Evolutionary conservation across 1,140 invertebrate genomes (phyloP).

Genomic region (Drosophila triauraria): DNA sequence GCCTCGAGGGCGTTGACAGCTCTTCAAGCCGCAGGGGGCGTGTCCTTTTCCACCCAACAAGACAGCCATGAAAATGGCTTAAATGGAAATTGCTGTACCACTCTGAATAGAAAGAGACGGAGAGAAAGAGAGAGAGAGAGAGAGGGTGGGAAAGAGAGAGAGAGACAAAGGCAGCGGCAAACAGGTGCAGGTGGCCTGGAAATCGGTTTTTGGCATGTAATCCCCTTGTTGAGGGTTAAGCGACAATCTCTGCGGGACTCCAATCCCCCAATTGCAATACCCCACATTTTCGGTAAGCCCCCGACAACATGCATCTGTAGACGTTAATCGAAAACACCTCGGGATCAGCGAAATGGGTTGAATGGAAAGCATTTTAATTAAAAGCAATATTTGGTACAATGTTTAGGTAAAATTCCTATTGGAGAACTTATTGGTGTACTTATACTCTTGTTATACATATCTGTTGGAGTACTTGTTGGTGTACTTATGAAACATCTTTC

Average conservation of each 20-base stretch:
- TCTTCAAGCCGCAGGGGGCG: conserved; percentile 29
- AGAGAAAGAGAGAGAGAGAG: too few species aligned
- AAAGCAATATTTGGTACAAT: neutral
- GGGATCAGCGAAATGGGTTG: neutral
- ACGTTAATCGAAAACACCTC: conserved; percentile 32
- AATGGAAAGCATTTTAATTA: neutral
- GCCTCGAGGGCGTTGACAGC: conserved; percentile 36
- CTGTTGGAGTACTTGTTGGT: too few species aligned
- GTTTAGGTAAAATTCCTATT: neutral
- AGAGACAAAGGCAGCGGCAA: conserved; percentile 4
- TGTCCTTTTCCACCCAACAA: conserved; percentile 19
- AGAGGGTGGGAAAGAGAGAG: neutral
- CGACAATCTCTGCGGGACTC: conserved; percentile 38
- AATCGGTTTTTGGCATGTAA: conserved; percentile 38
- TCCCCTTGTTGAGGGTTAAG: conserved; percentile 37
- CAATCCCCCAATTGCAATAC: conserved; percentile 8
- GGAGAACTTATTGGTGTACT: neutral
- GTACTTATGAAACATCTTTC: too few species aligned
- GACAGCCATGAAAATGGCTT: conserved; percentile 39
- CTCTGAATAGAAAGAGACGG: neutral
- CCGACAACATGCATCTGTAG: conserved; percentile 5
- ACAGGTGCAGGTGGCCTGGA: conserved; percentile 28
- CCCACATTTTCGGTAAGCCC: neutral
- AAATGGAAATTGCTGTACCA: conserved; percentile 43
- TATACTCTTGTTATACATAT: neutral